Base-by-base conservation (phyloP, 53 echinoderm and acorn worm species). In the Patiria pectinifera region DNA sequence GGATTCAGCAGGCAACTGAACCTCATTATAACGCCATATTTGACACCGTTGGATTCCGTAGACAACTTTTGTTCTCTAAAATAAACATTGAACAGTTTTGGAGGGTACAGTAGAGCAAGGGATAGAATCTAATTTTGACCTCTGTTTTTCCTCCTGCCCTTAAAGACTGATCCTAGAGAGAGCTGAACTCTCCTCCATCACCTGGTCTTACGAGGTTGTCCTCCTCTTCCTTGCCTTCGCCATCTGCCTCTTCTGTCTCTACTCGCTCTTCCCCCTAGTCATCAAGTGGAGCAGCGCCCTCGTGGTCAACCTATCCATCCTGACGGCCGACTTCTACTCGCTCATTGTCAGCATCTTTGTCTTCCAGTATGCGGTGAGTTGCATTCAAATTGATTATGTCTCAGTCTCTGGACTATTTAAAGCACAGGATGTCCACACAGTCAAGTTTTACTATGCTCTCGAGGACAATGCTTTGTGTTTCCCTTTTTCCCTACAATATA, bases 251-350 rank as follows among this genome's bases (percentile, higher is more conserved):
- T 99, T 99, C 92, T 76, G 80, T 45, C 93, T 99, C 86, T 99
- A 99, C 83, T 99, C 99, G 21, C 83, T 99, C 72, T 97, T 97
- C 93, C 99, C 99, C 24, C 69, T 97, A 21, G 91, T 99, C 92
- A 99, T 99, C 85, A 44, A 91, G 63, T 96, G 95, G 96, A 99
- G 99, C 79, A 97, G 97, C 62, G 99, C 99, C 72, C 95, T 95
- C 48, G 96, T 93, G 45, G 99, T 96, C 78, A 99, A 99, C 92
- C 97, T 99, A 16, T 97, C 99, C 91, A 96, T 99, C 82, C 88
- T 99, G 61, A 99, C 99, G 3, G 99, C 99, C 21, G 99, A 99
- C 83, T 72, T 99, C 83, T 99, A 99, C 94, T 93, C 96, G 45
- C 91, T 99, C 4, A 85, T 97, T 59, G 86, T 96, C 89, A 95